phyloP scores from a whole-genome alignment of 2,888 invertebrate genomes.

The Athetis lepigone region DNA sequence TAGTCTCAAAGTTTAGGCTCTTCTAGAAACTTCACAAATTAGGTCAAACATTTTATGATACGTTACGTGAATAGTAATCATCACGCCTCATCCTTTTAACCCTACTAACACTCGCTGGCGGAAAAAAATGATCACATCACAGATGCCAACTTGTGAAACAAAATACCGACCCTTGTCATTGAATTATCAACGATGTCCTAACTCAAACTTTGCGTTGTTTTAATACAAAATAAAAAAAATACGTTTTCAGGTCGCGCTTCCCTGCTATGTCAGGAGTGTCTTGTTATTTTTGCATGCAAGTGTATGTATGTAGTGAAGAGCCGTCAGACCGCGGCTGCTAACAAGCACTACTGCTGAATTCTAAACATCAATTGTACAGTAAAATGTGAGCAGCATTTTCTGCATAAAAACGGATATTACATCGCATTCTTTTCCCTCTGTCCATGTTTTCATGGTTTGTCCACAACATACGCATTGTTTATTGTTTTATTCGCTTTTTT shows the following conservation, averaged over 20 bases:
- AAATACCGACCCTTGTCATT: constrained; percentile 44
- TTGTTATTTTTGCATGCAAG: constrained; percentile 63
- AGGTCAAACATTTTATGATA: constrained; percentile 15
- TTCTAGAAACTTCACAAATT: constrained; percentile 25
- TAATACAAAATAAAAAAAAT: constrained; percentile 19
- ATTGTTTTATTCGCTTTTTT: constrained; percentile 22
- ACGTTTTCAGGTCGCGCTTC: constrained; percentile 32
- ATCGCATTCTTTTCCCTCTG: constrained; percentile 24
- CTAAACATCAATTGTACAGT: constrained; percentile 62
- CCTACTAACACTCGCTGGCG: constrained; percentile 2
- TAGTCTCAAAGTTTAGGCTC: neutral
- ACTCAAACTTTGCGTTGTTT: constrained; percentile 24
- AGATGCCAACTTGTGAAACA: constrained; percentile 12
- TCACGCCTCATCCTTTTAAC: constrained; percentile 11
- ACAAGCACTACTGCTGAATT: constrained; percentile 62
- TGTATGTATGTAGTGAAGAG: constrained; percentile 52
- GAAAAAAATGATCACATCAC: constrained; percentile 16
- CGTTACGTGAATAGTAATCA: neutral
- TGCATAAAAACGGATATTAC: constrained; percentile 29
- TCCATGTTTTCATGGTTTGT: constrained; percentile 21
- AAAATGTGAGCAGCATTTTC: constrained; percentile 50
- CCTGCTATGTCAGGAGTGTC: constrained; percentile 46
- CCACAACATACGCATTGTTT: constrained; percentile 11
- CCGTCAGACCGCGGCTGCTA: constrained; percentile 51
- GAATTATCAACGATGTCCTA: constrained; percentile 36